Evolutionary conservation across 2,113 vertebrate genomes (phyloP).

Genomic region (Microtus ochrogaster): DNA sequence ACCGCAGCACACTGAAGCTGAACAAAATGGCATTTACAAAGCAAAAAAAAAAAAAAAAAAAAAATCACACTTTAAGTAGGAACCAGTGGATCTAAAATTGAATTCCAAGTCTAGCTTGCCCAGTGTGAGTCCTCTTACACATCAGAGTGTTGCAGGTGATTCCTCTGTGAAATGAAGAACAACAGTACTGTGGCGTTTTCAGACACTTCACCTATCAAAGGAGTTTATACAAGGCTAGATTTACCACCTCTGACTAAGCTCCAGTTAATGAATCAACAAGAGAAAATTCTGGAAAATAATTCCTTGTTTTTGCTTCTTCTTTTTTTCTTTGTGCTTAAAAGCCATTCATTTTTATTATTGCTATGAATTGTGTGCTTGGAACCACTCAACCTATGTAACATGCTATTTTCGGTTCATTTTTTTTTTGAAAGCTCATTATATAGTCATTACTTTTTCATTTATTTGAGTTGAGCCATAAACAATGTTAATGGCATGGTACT

Average conservation of each 20-base stretch:
- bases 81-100: not conserved
- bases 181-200: not conserved
- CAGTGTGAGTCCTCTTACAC: not conserved
- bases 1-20: not conserved
- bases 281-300: conserved; percentile 53
- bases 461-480: conserved; percentile 66
- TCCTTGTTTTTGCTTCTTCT: not conserved
- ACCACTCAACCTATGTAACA: conserved; percentile 5
- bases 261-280: not conserved
- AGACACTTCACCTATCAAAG: not conserved
- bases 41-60: no score
- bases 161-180: not conserved
- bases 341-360: not conserved
- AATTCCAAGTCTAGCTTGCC: not conserved
- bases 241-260: not conserved
- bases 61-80: not conserved
- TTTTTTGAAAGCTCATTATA: conserved; percentile 40
- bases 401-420: conserved; percentile 55
- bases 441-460: conserved; percentile 69
- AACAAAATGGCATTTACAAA: not conserved
- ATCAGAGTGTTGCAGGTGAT: not conserved
- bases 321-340: not conserved
- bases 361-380: conserved; percentile 56
- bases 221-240: not conserved
- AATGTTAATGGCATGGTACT: conserved; percentile 35